phyloP scores from a whole-genome alignment of 2,888 invertebrate genomes.

The Acronicta alni region DNA sequence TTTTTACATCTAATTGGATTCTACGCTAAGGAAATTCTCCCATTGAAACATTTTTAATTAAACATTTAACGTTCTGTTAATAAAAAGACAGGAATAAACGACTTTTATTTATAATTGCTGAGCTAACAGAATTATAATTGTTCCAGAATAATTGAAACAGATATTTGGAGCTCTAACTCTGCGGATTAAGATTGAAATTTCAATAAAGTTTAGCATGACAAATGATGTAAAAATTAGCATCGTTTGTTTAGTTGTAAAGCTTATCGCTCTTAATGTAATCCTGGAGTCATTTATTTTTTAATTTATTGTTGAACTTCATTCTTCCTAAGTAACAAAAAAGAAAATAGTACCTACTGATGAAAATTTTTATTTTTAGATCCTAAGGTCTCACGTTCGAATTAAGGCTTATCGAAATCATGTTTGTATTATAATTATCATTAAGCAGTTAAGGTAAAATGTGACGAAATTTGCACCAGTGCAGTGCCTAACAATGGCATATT shows the following conservation, averaged over 20 bases:
- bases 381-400: no score
- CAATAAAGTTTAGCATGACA: background rate
- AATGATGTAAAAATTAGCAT: slow-evolving; percentile 14
- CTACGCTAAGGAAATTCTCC: background rate
- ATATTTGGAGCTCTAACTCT: background rate
- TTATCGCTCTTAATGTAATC: slow-evolving; percentile 9
- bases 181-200: slow-evolving; percentile 12
- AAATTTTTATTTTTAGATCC: no score
- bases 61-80: slow-evolving; percentile 20
- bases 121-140: slow-evolving; percentile 28
- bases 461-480: no score
- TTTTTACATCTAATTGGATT: background rate
- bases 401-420: no score
- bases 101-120: slow-evolving; percentile 34
- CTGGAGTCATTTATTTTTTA: no score
- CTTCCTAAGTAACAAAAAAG: no score
- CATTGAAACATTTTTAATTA: slow-evolving; percentile 28
- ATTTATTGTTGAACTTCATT: no score
- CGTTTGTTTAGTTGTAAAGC: slow-evolving; percentile 5
- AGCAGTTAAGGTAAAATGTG: no score
- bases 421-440: no score
- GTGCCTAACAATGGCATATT: no score
- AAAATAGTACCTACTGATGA: no score
- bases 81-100: slow-evolving; percentile 26
- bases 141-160: background rate